Conservation (phyloP, 2,888 invertebrate species). For the Uloborus plumipes region DNA sequence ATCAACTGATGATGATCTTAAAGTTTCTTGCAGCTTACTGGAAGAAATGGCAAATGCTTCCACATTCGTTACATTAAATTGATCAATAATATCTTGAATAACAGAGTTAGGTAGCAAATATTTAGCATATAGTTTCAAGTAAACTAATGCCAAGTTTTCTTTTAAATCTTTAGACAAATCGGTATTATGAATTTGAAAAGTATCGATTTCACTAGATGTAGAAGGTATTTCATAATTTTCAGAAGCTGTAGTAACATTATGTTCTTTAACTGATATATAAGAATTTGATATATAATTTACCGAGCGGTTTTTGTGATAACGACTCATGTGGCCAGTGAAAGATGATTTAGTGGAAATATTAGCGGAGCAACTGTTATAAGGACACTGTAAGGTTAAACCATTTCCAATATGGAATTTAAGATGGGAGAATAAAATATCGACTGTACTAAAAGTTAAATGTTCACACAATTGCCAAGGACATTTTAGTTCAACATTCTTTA, state of each 20-base stretch:
- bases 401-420: slow-evolving; percentile 2
- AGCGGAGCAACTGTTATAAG: neutral
- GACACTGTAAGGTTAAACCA: neutral
- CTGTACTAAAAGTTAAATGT: slow-evolving; percentile 1
- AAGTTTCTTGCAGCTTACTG: slow-evolving; percentile 3
- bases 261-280: neutral
- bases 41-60: neutral
- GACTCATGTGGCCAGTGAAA: neutral
- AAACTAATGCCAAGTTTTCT: neutral
- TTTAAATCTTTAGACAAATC: neutral
- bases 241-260: neutral
- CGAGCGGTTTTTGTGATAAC: neutral
- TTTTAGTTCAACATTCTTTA: neutral
- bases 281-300: neutral
- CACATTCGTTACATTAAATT: neutral
- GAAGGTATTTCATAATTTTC: too few species aligned
- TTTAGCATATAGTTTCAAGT: neutral
- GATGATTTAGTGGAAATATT: neutral
- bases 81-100: slow-evolving; percentile 1
- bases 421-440: neutral
- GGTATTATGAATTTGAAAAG: neutral
- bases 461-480: neutral
- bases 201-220: neutral
- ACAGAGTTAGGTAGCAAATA: slow-evolving; percentile 1
- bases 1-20: neutral